These are phyloP conservation scores for Blastobasis lacticolella DNA, from an alignment of 2,888 invertebrate species.

Conservation along the genomic window DNA sequence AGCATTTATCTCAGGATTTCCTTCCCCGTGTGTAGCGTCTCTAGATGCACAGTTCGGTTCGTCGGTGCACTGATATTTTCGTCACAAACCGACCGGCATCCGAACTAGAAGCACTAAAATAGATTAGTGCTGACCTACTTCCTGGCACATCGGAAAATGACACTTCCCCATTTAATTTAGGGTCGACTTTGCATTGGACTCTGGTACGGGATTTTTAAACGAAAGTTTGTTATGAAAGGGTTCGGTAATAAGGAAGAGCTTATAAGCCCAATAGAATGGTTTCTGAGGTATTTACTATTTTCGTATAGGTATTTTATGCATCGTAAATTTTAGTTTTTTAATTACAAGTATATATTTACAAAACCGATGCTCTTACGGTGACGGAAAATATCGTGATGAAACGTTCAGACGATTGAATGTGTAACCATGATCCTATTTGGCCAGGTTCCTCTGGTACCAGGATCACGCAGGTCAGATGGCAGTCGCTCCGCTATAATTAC, in stretches of 20 bases:
- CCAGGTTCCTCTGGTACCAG: too few relatives aligned
- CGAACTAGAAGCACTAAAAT: constrained; percentile 52
- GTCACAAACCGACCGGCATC: constrained; percentile 50
- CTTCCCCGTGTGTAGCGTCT: constrained; percentile 6
- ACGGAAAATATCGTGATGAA: too few relatives aligned
- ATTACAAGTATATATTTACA: too few relatives aligned
- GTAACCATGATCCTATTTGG: too few relatives aligned
- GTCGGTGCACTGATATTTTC: constrained; percentile 54
- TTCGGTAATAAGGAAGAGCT: neutral
- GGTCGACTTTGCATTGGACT: constrained; percentile 18
- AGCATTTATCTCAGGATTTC: neutral
- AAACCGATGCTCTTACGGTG: too few relatives aligned
- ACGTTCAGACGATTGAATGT: too few relatives aligned
- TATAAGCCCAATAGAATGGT: neutral
- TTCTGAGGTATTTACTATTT: too few relatives aligned
- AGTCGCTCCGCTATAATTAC: too few relatives aligned
- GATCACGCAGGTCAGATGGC: too few relatives aligned
- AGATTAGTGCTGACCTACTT: constrained; percentile 61
- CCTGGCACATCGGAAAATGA: constrained; percentile 27
- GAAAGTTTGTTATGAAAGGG: neutral
- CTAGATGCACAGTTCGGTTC: constrained; percentile 43
- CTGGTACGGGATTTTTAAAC: neutral
- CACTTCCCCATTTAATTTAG: constrained; percentile 17
- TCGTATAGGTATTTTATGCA: too few relatives aligned
- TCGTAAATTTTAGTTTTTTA: too few relatives aligned